Percentiles rank a stretch among this genome's conserved stretches.
phyloP scores from a whole-genome alignment of 2,888 invertebrate species.

The Azorinus chamasolen region DNA sequence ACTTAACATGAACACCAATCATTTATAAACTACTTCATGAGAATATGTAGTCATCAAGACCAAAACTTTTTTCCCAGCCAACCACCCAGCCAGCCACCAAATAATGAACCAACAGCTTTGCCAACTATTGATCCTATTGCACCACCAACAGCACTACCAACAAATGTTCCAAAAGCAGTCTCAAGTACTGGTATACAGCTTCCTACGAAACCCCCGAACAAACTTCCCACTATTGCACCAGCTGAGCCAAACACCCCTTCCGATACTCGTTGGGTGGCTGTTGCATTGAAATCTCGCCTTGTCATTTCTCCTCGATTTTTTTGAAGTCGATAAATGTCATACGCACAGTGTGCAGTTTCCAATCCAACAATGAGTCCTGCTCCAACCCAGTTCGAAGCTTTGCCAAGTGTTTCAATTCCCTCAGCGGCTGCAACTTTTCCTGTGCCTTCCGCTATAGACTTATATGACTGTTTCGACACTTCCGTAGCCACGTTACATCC shows the following conservation, averaged over 20 bases:
- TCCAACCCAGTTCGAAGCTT: slow-evolving; percentile 18
- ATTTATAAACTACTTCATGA: no score
- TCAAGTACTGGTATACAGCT: slow-evolving; percentile 10
- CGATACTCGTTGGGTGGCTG: slow-evolving; percentile 7
- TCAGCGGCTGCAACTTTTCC: slow-evolving; percentile 15
- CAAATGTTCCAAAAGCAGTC: slow-evolving; percentile 11
- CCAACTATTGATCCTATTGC: slow-evolving; percentile 19
- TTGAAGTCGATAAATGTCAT: not conserved
- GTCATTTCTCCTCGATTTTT: slow-evolving; percentile 7
- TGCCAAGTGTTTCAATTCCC: not conserved
- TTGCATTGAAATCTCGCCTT: slow-evolving; percentile 12
- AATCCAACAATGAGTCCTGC: slow-evolving; percentile 2
- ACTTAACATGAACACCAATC: no score
- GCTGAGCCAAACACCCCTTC: slow-evolving; percentile 18
- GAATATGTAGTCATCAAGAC: no score
- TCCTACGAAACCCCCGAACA: slow-evolving; percentile 14
- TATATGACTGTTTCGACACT: not conserved
- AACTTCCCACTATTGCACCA: not conserved
- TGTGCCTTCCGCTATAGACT: not conserved
- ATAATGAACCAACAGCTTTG: slow-evolving; percentile 16
- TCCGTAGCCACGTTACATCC: not conserved
- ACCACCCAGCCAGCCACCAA: slow-evolving; percentile 19
- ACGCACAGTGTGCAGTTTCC: not conserved
- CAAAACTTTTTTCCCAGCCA: no score
- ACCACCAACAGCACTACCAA: slow-evolving; percentile 22